phyloP scores from a whole-genome alignment of 2,113 vertebrate species.

The Piliocolobus tephrosceles region DNA sequence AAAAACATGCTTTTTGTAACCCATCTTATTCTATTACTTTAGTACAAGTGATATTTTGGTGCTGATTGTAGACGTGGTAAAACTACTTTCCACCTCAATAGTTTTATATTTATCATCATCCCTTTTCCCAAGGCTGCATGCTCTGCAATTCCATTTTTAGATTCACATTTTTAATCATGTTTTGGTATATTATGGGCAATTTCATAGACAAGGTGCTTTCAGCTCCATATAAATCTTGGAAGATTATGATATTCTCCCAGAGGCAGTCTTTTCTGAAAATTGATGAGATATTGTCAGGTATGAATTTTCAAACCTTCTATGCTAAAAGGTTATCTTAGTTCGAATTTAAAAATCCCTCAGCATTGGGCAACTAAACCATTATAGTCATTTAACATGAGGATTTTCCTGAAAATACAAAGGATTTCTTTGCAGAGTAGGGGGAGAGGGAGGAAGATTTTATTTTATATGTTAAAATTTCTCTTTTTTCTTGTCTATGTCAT shows the following conservation, averaged over 20 bases:
- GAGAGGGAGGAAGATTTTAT: background rate
- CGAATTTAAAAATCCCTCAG: background rate
- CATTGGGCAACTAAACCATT: no score
- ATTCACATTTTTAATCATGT: background rate
- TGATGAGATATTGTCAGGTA: background rate
- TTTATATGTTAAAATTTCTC: background rate
- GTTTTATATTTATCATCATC: background rate
- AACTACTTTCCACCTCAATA: background rate
- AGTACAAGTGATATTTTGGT: background rate
- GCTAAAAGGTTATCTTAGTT: background rate
- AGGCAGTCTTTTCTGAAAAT: background rate
- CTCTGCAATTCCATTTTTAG: background rate
- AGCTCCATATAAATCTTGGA: background rate
- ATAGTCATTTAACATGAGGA: background rate
- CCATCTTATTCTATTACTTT: background rate
- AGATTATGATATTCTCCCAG: background rate
- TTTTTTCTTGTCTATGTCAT: background rate
- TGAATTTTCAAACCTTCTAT: background rate
- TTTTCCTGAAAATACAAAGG: background rate
- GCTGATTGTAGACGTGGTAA: rapidly evolving
- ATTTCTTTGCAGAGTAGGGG: background rate
- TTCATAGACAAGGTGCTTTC: background rate
- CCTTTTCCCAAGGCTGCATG: background rate
- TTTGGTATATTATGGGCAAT: background rate
- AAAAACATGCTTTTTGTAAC: background rate